Percentiles rank a stretch among this genome's conserved stretches.
Conservation (phyloP, 2,888 invertebrate species). For the Agrochola circellaris region DNA sequence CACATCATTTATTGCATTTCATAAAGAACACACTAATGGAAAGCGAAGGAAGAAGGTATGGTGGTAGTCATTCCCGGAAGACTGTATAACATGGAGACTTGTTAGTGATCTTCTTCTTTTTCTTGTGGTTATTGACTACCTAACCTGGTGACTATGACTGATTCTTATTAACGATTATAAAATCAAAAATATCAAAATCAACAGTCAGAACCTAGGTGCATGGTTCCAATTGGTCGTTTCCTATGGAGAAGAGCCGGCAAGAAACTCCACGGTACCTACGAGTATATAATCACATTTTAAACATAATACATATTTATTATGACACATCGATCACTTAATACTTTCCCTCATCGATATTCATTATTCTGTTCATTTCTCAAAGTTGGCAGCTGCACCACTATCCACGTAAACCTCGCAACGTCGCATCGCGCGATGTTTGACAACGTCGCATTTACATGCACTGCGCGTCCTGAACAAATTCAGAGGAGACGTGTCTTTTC, state of each 20-base stretch:
- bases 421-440: constrained; percentile 51
- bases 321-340: not conserved
- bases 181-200: no score
- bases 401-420: constrained; percentile 45
- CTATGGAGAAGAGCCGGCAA: no score
- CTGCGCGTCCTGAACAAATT: constrained; percentile 45
- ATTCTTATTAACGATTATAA: not conserved
- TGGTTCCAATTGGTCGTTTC: no score
- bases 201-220: no score
- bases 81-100: not conserved
- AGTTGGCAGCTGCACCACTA: constrained; percentile 37
- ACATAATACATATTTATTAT: not conserved
- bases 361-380: constrained; percentile 29
- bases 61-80: not conserved
- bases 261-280: no score
- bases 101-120: no score
- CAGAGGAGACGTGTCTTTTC: constrained; percentile 54
- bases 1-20: not conserved
- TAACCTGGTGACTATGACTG: not conserved
- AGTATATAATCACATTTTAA: not conserved
- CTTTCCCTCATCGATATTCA: constrained; percentile 42
- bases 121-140: no score
- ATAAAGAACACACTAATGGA: not conserved
- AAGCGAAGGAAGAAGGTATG: not conserved
- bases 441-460: constrained; percentile 58